phyloP scores from a whole-genome alignment of 92 coral and sea anemone genomes.

The Porites divaricata region DNA sequence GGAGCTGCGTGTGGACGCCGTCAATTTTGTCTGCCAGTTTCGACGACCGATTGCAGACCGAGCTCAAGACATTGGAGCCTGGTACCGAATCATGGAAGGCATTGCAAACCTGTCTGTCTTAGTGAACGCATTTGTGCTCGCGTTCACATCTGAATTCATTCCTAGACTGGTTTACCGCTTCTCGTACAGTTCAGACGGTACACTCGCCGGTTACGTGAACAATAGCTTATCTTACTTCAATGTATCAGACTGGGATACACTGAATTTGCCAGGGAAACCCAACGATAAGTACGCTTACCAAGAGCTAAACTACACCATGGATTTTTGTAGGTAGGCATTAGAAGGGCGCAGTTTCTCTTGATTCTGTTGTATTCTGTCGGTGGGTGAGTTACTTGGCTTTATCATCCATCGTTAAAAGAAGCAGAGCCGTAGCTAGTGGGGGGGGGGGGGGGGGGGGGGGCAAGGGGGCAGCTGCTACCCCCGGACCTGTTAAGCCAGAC shows the following conservation, averaged over 20 bases:
- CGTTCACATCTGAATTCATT: conserved; percentile 96
- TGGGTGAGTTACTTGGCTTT: no score
- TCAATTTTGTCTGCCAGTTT: conserved; percentile 94
- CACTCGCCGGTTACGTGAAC: conserved; percentile 76
- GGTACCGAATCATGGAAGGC: conserved; percentile 90
- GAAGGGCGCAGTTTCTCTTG: neutral
- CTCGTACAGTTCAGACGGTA: conserved; percentile 73
- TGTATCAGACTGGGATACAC: conserved; percentile 42
- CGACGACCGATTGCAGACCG: conserved; percentile 91
- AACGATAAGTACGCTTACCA: conserved; percentile 49
- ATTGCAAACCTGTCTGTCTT: conserved; percentile 89
- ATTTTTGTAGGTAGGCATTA: conserved; percentile 70
- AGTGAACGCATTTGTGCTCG: conserved; percentile 94
- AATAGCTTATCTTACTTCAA: conserved; percentile 87
- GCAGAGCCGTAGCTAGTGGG: no score
- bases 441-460: no score
- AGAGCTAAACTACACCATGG: conserved; percentile 73
- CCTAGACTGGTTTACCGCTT: conserved; percentile 85
- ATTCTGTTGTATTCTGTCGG: neutral
- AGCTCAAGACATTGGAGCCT: conserved; percentile 99
- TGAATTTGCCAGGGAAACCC: conserved; percentile 33
- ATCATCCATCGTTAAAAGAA: no score
- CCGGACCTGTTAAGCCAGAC: no score
- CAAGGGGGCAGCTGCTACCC: no score
- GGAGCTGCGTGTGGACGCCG: conserved; percentile 94